These are phyloP conservation scores for Lordiphosa fenestrarum DNA, from an alignment of 2,888 invertebrate species.

Conservation along the genomic window DNA sequence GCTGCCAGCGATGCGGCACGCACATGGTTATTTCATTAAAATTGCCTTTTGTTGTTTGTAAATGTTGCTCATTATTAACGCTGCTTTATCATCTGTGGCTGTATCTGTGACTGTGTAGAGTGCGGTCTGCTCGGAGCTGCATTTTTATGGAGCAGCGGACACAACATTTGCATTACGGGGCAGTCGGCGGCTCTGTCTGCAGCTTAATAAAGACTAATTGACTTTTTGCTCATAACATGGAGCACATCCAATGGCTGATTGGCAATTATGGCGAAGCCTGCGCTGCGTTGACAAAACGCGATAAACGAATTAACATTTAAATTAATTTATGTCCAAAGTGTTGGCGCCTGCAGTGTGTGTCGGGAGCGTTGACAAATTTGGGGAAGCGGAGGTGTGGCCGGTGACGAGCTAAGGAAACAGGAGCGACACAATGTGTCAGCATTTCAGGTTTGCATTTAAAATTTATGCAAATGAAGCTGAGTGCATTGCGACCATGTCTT, in stretches of 20 bases:
- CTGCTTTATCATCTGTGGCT: conserved; percentile 48
- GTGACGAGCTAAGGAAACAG: conserved; percentile 15
- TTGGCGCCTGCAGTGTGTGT: conserved; percentile 27
- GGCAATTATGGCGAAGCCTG: conserved; percentile 55
- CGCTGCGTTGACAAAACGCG: conserved; percentile 41
- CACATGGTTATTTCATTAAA: conserved; percentile 74
- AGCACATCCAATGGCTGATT: conserved; percentile 40
- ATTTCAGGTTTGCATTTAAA: conserved; percentile 37
- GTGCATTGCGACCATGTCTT: conserved; percentile 14
- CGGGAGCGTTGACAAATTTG: conserved; percentile 18
- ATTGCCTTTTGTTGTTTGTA: conserved; percentile 75
- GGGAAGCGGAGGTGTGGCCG: conserved; percentile 4
- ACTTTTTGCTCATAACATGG: conserved; percentile 49
- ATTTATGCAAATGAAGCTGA: conserved; percentile 59
- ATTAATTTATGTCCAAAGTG: conserved; percentile 60
- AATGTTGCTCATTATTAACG: conserved; percentile 74
- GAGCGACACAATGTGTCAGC: conserved; percentile 20
- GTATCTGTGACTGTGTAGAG: conserved; percentile 6
- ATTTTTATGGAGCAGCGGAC: conserved; percentile 64
- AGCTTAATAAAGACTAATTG: conserved; percentile 72
- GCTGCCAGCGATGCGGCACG: conserved; percentile 40
- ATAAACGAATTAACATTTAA: conserved; percentile 71
- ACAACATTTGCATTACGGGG: conserved; percentile 67
- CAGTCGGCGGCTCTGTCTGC: conserved; percentile 26
- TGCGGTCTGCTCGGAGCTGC: conserved; percentile 41